Evolutionary conservation across 2,888 invertebrate genomes (phyloP).

Genomic region (Didymodactylos carnosus): DNA sequence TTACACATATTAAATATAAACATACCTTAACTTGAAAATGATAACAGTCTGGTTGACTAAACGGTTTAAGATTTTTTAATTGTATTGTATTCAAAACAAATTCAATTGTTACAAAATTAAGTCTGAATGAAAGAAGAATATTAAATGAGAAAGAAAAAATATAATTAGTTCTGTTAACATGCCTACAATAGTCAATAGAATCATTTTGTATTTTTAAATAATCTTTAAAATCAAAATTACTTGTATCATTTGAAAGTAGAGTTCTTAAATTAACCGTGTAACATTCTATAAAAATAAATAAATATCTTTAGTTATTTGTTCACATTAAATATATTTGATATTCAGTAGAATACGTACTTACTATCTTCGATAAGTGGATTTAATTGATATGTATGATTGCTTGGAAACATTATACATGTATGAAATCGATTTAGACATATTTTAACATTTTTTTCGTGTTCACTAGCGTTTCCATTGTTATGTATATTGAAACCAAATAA

Average conservation of each 20-base stretch:
- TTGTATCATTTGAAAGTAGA: too few relatives aligned
- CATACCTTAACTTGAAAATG: conserved; percentile 51
- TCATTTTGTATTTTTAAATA: background rate
- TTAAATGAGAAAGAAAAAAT: too few relatives aligned
- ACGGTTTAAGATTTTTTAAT: conserved; percentile 63
- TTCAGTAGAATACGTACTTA: too few relatives aligned
- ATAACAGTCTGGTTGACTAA: conserved; percentile 76
- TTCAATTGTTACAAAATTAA: conserved; percentile 43
- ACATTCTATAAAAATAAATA: background rate
- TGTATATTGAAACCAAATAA: conserved; percentile 50
- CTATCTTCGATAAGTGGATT: background rate
- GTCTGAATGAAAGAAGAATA: background rate
- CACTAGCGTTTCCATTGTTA: background rate
- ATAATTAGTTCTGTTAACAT: background rate
- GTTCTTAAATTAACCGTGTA: background rate
- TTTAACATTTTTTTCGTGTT: background rate
- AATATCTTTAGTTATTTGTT: too few relatives aligned
- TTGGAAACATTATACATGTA: background rate
- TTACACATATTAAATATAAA: too few relatives aligned
- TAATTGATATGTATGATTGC: background rate
- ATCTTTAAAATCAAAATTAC: conserved; percentile 47
- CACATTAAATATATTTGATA: too few relatives aligned
- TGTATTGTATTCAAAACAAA: conserved; percentile 72
- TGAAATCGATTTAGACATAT: background rate
- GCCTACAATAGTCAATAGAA: background rate